Evolutionary conservation across 92 coral and sea anemone species (phyloP), one percentile per base, ranked within the genome.

Genomic region (Anthopleura xanthogrammica): DNA sequence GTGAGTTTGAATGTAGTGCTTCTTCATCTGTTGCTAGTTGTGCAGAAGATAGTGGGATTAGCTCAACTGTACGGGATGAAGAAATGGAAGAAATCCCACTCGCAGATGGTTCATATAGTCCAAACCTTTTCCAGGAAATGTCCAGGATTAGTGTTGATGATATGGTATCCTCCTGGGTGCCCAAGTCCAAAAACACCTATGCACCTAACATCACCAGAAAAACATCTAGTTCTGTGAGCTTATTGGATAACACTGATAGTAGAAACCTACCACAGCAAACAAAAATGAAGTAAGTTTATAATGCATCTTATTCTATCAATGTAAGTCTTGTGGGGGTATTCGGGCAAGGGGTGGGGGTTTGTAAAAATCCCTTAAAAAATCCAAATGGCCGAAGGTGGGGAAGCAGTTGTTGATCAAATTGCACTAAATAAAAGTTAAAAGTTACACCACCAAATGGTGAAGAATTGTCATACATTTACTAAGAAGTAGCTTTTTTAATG

Each of bases 1-100:
- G 97, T 80, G 98, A 95, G 72, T 88, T 91, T 62, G 99, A 97
- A 76, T 89, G 88, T 75, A 94, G 95, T 79, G 90, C 98, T 0
- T 90, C 97, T 7, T 89, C 97, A 9, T 95, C 98, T 24, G 92
- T 85, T 23, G 89, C 97, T 13, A 87, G 98, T 75, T 90, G 99
- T 84, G 91, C 99, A 16, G 98, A 91, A 77, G 99, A 97, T 80
- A 94, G 98, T 92, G 99, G 99, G 2, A 94, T 95, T n/a, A 88
- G 97, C 54, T 97, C 99, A 11, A 94, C 98, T 6, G 98, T 95
- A 16, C 86, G 98, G 66, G 98, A 97, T 66, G 99, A 97, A 50
- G 98, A 97, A 71, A 83, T 97, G 76, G 99, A 97, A 72, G 99
- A 97, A 83, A 97, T 97, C 22, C 98, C 98, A 1, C 92, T 97